Conservation (phyloP, 1,140 invertebrate species). For the Drosophila navojoa region DNA sequence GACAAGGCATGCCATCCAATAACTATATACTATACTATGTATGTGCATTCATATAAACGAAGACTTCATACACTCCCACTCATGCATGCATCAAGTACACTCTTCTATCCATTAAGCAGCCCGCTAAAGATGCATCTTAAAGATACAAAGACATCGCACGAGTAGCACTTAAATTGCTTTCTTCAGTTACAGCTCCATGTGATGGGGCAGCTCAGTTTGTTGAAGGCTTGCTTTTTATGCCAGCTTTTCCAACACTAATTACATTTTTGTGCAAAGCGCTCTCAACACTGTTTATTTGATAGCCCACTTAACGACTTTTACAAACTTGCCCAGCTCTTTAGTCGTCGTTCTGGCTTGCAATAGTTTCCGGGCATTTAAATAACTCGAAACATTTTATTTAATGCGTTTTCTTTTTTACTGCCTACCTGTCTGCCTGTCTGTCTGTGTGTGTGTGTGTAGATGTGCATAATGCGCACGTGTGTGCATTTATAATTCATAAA, state of each 20-base stretch:
- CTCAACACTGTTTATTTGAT: constrained; percentile 54
- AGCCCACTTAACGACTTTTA: constrained; percentile 68
- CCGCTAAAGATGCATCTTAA: not conserved
- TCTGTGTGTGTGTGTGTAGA: constrained; percentile 49
- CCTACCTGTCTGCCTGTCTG: constrained; percentile 15
- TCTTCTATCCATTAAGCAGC: not conserved
- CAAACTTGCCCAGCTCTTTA: constrained; percentile 47
- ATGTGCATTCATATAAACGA: too few species aligned
- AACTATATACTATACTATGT: too few species aligned
- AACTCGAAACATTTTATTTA: constrained; percentile 60
- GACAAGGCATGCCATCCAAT: too few species aligned
- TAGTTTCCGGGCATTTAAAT: constrained; percentile 63
- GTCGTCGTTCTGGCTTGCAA: constrained; percentile 27
- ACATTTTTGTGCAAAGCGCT: constrained; percentile 48
- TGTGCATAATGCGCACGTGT: constrained; percentile 60
- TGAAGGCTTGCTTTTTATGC: constrained; percentile 4
- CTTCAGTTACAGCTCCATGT: not conserved
- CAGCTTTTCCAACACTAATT: constrained; percentile 55
- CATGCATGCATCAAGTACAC: not conserved
- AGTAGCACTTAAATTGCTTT: constrained; percentile 11
- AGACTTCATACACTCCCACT: too few species aligned
- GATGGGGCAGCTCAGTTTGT: not conserved
- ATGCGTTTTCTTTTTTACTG: constrained; percentile 52
- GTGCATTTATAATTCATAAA: constrained; percentile 82
- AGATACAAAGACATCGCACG: constrained; percentile 1